A percentile compares a stretch with the other conserved stretches of the same genome.
These are phyloP conservation scores for Stigmatopora nigra DNA, from an alignment of 2,113 vertebrate species.

Conservation along the genomic window DNA sequence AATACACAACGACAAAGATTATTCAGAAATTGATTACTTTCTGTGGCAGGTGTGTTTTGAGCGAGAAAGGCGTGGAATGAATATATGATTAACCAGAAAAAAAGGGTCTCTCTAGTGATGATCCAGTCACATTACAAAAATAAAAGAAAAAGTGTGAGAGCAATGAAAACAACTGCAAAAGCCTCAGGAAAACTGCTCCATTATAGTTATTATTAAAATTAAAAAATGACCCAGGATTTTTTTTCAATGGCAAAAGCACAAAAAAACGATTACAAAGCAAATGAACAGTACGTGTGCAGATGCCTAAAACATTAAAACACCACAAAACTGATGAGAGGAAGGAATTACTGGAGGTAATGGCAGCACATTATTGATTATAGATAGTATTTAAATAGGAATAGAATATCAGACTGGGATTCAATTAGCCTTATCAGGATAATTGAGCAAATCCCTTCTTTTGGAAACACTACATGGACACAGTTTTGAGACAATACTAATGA, in stretches of 20 bases:
- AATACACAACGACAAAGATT: constrained; percentile 22
- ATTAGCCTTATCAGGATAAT: background rate
- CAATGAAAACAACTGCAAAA: background rate
- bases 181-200: background rate
- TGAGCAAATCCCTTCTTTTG: background rate
- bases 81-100: constrained; percentile 12
- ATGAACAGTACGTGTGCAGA: background rate
- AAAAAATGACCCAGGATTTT: background rate
- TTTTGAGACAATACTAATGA: background rate
- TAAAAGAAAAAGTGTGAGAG: background rate
- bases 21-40: constrained; percentile 9
- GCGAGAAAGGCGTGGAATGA: background rate
- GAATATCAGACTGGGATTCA: background rate
- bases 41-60: background rate
- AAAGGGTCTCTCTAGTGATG: background rate
- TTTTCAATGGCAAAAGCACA: background rate
- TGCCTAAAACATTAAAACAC: background rate
- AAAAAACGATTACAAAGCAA: background rate
- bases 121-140: constrained; percentile 14
- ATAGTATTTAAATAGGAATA: background rate
- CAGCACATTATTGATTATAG: background rate
- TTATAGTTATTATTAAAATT: background rate
- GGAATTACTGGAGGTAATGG: constrained; percentile 3
- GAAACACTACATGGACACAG: background rate
- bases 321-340: constrained; percentile 17